Evolutionary conservation across 2,888 invertebrate genomes (phyloP).

Genomic region (Drosophila quinaria): DNA sequence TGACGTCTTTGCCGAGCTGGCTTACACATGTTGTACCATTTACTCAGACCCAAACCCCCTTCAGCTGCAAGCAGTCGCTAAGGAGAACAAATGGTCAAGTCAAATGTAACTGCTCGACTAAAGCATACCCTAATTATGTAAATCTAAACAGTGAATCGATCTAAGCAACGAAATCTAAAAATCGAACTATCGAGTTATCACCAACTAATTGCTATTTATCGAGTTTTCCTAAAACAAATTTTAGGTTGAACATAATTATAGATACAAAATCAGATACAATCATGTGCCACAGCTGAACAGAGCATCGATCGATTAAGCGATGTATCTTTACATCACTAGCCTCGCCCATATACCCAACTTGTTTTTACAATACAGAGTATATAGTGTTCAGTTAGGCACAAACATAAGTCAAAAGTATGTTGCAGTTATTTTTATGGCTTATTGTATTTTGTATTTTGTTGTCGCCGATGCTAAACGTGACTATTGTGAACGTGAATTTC

Average conservation of each 20-base stretch:
- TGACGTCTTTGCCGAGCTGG: constrained; percentile 62
- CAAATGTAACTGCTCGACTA: neutral
- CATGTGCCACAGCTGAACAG: too few relatives aligned
- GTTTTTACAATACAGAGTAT: constrained; percentile 16
- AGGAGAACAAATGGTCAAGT: neutral
- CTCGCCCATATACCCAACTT: neutral
- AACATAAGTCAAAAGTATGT: constrained; percentile 52
- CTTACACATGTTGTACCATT: constrained; percentile 65
- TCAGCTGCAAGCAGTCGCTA: constrained; percentile 2
- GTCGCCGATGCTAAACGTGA: constrained; percentile 61
- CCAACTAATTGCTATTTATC: too few relatives aligned
- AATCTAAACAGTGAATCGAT: too few relatives aligned
- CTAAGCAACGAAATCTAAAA: too few relatives aligned
- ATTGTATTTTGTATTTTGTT: constrained; percentile 9
- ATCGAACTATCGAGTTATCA: too few relatives aligned
- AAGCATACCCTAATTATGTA: neutral
- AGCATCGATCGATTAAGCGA: too few relatives aligned
- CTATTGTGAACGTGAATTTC: constrained; percentile 60
- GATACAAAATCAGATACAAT: too few relatives aligned
- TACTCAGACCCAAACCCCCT: constrained; percentile 10
- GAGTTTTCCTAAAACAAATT: too few relatives aligned
- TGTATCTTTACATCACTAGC: too few relatives aligned
- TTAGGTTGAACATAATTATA: too few relatives aligned
- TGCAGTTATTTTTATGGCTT: constrained; percentile 39
- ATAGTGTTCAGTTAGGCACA: constrained; percentile 6